These are phyloP conservation scores for Pavo muticus DNA, from an alignment of 2,113 vertebrate genomes.

Conservation along the genomic window DNA sequence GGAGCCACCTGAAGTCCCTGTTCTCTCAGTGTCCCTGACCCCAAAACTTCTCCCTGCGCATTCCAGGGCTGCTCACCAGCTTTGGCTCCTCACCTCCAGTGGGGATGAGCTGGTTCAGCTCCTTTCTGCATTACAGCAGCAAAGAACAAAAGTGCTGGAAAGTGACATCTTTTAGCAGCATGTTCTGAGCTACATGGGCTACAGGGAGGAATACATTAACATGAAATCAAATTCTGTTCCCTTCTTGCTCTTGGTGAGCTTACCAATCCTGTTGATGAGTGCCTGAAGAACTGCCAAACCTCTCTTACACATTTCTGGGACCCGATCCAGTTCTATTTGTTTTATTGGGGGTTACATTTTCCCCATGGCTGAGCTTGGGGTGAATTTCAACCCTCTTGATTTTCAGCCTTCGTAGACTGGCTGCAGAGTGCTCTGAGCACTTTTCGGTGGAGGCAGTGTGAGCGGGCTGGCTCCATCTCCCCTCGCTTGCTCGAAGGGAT, in stretches of 20 bases:
- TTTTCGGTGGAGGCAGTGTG: not conserved
- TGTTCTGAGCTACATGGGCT: not conserved
- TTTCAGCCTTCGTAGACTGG: not conserved
- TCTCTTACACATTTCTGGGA: not conserved
- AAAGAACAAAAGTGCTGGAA: not conserved
- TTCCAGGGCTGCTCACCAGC: not conserved
- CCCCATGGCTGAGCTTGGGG: not conserved
- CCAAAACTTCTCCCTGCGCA: rapidly evolving
- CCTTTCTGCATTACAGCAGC: rapidly evolving
- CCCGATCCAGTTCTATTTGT: not conserved
- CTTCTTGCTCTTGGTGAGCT: not conserved
- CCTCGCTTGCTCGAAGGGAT: not conserved
- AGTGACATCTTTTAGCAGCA: not conserved
- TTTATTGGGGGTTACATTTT: not conserved
- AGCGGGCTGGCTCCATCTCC: not conserved
- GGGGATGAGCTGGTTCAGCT: rapidly evolving
- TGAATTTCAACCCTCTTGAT: not conserved
- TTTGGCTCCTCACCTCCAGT: not conserved
- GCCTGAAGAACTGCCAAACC: not conserved
- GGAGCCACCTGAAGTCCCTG: not conserved
- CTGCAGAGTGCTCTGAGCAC: not conserved
- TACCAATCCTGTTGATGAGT: not conserved
- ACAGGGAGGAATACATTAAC: not conserved
- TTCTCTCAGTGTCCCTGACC: not conserved
- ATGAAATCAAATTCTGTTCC: not conserved